Percentiles rank a stretch among this genome's conserved stretches.
Evolutionary conservation across 2,797 vertebrate genomes (phyloP).

Genomic region (Okamejei kenojei): DNA sequence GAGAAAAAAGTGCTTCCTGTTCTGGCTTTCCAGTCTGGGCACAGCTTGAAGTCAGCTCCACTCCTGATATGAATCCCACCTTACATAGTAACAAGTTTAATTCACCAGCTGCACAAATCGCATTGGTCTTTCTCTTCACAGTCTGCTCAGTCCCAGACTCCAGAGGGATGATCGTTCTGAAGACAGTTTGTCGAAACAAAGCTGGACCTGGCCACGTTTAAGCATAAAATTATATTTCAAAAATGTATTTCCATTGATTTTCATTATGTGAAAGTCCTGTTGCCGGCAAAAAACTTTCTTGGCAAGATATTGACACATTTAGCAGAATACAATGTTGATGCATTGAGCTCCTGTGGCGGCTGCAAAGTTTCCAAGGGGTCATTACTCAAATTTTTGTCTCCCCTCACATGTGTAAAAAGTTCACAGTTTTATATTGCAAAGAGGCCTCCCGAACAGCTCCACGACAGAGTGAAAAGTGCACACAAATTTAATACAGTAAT

Average conservation of each 20-base stretch:
- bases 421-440: conserved; percentile 22
- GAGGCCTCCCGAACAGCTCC: conserved; percentile 2
- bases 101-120: conserved; percentile 27
- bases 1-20: conserved; percentile 7
- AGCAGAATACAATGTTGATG: conserved; percentile 2
- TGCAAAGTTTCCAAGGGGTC: background rate
- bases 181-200: background rate
- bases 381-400: background rate
- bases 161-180: conserved; percentile 21
- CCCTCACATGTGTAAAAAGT: conserved; percentile 1
- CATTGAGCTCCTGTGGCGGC: background rate
- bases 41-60: conserved; percentile 29
- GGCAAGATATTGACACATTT: conserved; percentile 10
- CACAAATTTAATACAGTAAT: background rate
- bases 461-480: conserved; percentile 10
- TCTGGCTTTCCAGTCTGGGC: conserved; percentile 32
- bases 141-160: conserved; percentile 29
- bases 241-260: background rate
- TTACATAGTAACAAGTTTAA: conserved; percentile 20
- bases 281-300: background rate
- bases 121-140: conserved; percentile 12
- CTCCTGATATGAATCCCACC: conserved; percentile 27
- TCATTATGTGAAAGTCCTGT: background rate
- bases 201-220: background rate
- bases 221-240: conserved; percentile 14